A percentile compares a stretch with the other conserved stretches of the same genome.
Conservation (phyloP, 2,888 invertebrate genomes). For the Elgonia sp. region DNA sequence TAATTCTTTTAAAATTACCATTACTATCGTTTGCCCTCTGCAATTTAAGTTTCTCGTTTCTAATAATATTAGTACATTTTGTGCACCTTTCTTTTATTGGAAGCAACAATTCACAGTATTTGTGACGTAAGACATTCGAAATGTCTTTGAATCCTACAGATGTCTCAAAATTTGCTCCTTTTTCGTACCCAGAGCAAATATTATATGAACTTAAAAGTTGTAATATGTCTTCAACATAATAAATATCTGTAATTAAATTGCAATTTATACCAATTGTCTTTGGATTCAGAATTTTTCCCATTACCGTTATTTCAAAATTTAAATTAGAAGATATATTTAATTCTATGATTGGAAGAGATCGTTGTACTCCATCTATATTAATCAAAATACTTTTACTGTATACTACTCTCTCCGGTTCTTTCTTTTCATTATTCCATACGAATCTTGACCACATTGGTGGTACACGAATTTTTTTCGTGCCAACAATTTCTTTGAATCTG, state of each 20-base stretch:
- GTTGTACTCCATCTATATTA: slow-evolving; percentile 1
- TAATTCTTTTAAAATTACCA: slow-evolving; percentile 23
- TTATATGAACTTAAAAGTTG: slow-evolving; percentile 13
- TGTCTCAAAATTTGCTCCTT: slow-evolving; percentile 2
- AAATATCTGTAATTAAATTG: neutral
- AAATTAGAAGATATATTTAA: neutral
- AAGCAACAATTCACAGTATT: slow-evolving; percentile 43
- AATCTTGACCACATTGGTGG: no score
- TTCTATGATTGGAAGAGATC: slow-evolving; percentile 7
- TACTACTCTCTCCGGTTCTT: neutral
- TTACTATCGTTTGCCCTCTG: slow-evolving; percentile 14
- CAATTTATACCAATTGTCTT: slow-evolving; percentile 6
- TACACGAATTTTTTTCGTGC: no score
- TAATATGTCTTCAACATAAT: slow-evolving; percentile 34
- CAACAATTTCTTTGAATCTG: no score
- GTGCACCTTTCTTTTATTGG: slow-evolving; percentile 17
- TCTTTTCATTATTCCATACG: no score
- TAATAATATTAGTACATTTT: slow-evolving; percentile 35
- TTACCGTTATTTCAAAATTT: neutral
- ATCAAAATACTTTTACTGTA: slow-evolving; percentile 10
- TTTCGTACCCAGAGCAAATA: slow-evolving; percentile 25
- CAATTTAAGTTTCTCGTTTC: slow-evolving; percentile 22
- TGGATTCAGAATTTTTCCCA: slow-evolving; percentile 15
- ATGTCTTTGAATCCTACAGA: slow-evolving; percentile 17
- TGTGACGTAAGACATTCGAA: slow-evolving; percentile 12